Base-by-base conservation (phyloP, 1,140 invertebrate species). In the Heliothis subflexa region DNA sequence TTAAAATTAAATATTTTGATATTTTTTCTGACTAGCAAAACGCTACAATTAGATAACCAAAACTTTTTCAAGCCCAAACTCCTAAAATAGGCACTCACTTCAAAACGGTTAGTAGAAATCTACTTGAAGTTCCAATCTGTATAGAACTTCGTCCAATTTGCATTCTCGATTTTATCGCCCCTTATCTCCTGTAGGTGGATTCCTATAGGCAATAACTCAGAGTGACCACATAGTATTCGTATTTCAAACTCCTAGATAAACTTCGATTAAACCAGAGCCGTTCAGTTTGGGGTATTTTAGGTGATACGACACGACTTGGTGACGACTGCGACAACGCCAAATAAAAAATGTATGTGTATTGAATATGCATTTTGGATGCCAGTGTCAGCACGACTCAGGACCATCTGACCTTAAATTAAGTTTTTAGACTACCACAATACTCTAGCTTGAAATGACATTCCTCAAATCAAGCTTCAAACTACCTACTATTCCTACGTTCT, bases 241-340 rank as follows among this genome's bases (percentile, higher is more conserved):
- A 79, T 81, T 82, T 77, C 81, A 76, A 79, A 82, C 72, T 82
- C 66, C 62, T 76, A 54, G 73, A 77, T 79, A 82, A 82, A 82
- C 81, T 79, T 82, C 77, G 81, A 82, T 82, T 79, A 82, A 82
- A 72, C 73, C 73, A 33, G 57, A 7, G 16, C 45, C n/a, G 74
- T 68, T 55, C 62, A 7, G 45, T 57, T 74, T 13, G 25, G 14
- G 14, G 7, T 14, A 14, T 1, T 70, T 81, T 81, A 68, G 11
- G 59, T 0, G 1, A 1, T 11, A 70, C 80, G 80, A 78, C 28
- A 40, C 79, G 79, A 81, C 28, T 61, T 45, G 14, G 33, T 40
- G 14, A 16, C 12, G 33, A 16, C 7, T 33, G 12, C 18, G 1
- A 10, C 33, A 9, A 40, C n/a, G 25, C n/a, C 7, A 59, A 33